A percentile compares a stretch with the other conserved stretches of the same genome.
Conservation (phyloP, 2,888 invertebrate species). For the Blastobasis adustella region DNA sequence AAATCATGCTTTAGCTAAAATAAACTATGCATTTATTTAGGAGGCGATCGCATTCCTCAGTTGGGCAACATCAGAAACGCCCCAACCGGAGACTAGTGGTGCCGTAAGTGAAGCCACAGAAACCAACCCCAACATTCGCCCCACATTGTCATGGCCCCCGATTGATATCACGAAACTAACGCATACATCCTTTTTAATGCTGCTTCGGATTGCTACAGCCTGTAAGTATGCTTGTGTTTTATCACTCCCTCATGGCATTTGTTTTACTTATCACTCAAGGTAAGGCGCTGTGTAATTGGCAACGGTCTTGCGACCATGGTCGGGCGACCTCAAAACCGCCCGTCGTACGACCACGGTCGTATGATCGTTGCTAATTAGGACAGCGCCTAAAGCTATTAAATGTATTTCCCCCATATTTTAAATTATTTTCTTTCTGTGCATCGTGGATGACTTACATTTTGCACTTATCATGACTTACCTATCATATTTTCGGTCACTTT, state of each 20-base stretch:
- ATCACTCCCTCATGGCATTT: background rate
- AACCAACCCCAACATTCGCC: slow-evolving; percentile 42
- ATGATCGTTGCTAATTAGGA: no score
- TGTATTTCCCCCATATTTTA: no score
- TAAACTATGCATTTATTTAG: slow-evolving; percentile 53
- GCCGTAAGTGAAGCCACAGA: slow-evolving; percentile 67
- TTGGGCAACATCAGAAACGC: slow-evolving; percentile 58
- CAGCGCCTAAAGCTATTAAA: no score
- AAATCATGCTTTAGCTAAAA: slow-evolving; percentile 51
- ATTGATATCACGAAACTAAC: slow-evolving; percentile 67
- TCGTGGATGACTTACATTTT: no score
- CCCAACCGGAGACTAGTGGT: slow-evolving; percentile 60
- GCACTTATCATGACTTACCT: no score
- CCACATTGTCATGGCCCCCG: slow-evolving; percentile 36
- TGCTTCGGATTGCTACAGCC: slow-evolving; percentile 68
- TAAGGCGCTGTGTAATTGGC: no score
- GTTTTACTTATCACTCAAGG: no score
- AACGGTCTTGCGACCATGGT: no score
- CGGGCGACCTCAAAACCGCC: no score
- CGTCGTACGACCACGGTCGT: no score
- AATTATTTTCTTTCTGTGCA: no score
- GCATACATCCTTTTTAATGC: slow-evolving; percentile 67
- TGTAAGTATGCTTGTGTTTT: slow-evolving; percentile 53
- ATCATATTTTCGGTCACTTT: no score
- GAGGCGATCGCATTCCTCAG: slow-evolving; percentile 68